phyloP scores from a whole-genome alignment of 1,140 invertebrate species.

The Zophobas atratus region DNA sequence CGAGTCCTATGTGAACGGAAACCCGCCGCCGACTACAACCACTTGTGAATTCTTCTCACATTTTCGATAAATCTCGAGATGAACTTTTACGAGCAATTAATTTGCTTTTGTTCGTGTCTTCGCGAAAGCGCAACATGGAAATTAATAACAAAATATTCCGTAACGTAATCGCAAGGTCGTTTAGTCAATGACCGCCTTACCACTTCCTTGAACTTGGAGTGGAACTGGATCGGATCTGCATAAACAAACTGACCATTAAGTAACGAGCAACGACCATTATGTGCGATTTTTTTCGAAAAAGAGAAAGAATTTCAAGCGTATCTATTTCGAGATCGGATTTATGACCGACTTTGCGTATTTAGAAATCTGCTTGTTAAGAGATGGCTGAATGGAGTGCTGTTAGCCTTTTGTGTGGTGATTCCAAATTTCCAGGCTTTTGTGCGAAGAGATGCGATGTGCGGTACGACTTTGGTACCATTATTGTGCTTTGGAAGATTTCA shows the following conservation, averaged over 20 bases:
- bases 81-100: conserved; percentile 28
- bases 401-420: too few species aligned
- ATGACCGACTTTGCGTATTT: neutral
- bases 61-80: conserved; percentile 39
- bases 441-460: too few species aligned
- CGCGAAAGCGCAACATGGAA: conserved; percentile 2
- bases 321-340: conserved; percentile 25
- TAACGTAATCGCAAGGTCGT: conserved; percentile 55
- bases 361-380: too few species aligned
- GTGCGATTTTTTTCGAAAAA: neutral
- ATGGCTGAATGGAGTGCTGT: too few species aligned
- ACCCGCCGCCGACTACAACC: conserved; percentile 10
- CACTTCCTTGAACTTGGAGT: conserved; percentile 58
- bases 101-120: conserved; percentile 11
- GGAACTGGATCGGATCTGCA: conserved; percentile 49
- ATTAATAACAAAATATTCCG: conserved; percentile 31
- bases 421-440: too few species aligned
- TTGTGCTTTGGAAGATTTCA: too few species aligned
- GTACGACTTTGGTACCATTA: too few species aligned
- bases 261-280: conserved; percentile 10
- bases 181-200: conserved; percentile 59
- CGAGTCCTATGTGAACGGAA: conserved; percentile 34
- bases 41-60: conserved; percentile 38
- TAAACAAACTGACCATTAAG: conserved; percentile 47
- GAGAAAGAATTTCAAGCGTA: neutral